Evolutionary conservation across 2,113 vertebrate genomes (phyloP), one percentile per base, ranked within the genome.

Genomic region (Pygoscelis adeliae): DNA sequence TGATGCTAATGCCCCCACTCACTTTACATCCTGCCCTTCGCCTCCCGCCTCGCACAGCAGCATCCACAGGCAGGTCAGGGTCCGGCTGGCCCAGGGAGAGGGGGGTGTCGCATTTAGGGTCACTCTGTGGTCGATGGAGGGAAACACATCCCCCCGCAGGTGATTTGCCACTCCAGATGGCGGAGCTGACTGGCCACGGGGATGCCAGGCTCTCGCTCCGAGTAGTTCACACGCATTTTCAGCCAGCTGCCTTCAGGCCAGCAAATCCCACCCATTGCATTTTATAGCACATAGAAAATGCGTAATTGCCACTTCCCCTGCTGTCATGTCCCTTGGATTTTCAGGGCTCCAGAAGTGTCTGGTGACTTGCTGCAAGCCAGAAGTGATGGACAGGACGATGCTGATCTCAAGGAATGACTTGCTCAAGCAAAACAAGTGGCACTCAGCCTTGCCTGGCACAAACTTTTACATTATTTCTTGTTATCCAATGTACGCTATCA

Each of bases 181-280:
- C 13, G 10, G 62, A 87, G 22, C 12, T 76, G 42, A 42, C 56
- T 0, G 0, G 21, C 36, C 29, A 38, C 0, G 1, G 36, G 62
- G 47, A 19, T 83, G 56, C 6, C 56, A 63, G 36, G 47, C 25
- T 83, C 53, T 67, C 8, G 0, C 12, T 42, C 29, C 2, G 0
- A 36, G 38, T 50, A 12, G 10, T 72, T 91, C 58, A 17, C 47
- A 5, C 22, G 56, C 21, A 6, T 53, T 53, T 83, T 71, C 32
- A 76, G 65, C 52, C 25, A 56, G n/a, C 11, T 92, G 34, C 40
- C 70, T 76, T 74, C 55, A 71, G 80, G 42, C 27, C 67, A 69
- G 44, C 2, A 13, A 80, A 84, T 67, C 77, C 62, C 44, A 72
- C 22, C 30, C 49, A 10, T 27, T 10, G 7, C 6, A 3, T 59